These are phyloP conservation scores for Orbicella faveolata DNA, from an alignment of 64 coral and sea anemone species.

Conservation along the genomic window DNA sequence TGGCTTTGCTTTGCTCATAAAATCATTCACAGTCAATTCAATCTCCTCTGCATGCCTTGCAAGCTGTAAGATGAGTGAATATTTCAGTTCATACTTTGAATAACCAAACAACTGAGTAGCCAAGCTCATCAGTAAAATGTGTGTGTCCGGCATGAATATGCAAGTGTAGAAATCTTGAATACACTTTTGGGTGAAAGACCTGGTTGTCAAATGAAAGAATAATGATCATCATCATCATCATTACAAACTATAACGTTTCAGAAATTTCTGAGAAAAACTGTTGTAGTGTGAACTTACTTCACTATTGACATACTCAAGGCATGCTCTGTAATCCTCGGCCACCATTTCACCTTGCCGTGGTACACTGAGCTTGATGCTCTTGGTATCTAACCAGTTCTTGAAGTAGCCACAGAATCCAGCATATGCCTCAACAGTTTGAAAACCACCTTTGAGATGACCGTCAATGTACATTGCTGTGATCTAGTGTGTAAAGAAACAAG, in stretches of 20 bases:
- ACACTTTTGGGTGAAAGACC: too few relatives aligned
- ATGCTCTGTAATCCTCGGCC: constrained; percentile 92
- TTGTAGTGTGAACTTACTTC: constrained; percentile 56
- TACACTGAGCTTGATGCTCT: constrained; percentile 93
- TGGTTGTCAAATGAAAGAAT: too few relatives aligned
- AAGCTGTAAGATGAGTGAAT: constrained; percentile 40
- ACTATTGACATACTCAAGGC: constrained; percentile 91
- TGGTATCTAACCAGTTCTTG: constrained; percentile 98
- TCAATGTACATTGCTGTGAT: constrained; percentile 99
- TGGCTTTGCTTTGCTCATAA: constrained; percentile 98
- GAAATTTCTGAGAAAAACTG: too few relatives aligned
- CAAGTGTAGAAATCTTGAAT: too few relatives aligned
- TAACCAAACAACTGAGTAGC: too few relatives aligned
- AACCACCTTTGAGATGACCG: constrained; percentile 94
- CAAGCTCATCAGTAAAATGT: too few relatives aligned
- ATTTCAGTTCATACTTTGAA: not conserved
- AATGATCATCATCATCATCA: too few relatives aligned
- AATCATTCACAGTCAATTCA: constrained; percentile 92
- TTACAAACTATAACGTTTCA: too few relatives aligned
- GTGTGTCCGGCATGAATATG: too few relatives aligned
- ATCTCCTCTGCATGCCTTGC: constrained; percentile 84
- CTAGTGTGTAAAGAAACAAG: constrained; percentile 48
- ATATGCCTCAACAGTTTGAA: constrained; percentile 97
- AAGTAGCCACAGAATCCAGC: constrained; percentile 99
- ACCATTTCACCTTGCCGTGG: constrained; percentile 98